Conservation (phyloP, 2,113 vertebrate species). For the Oceanites oceanicus region DNA sequence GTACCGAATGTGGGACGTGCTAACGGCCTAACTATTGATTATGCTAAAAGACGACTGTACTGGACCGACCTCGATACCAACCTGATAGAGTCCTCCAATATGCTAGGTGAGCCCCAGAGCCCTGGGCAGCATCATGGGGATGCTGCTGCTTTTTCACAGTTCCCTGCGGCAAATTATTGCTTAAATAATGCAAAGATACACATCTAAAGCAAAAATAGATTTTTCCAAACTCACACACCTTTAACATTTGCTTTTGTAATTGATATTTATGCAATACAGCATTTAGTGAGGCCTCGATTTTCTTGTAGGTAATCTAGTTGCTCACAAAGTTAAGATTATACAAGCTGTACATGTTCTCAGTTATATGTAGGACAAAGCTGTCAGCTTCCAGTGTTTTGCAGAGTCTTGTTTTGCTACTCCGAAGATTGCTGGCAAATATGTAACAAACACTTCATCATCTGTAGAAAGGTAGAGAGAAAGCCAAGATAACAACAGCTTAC, state of each 20-base stretch:
- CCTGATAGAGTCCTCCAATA: constrained; percentile 95
- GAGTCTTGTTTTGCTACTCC: neutral
- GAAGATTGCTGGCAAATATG: neutral
- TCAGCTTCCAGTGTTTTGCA: neutral
- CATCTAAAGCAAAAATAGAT: neutral
- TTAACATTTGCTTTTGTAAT: neutral
- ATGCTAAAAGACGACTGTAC: constrained; percentile 91
- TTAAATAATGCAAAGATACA: neutral
- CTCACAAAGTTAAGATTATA: neutral
- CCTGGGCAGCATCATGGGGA: neutral
- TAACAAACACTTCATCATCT: neutral
- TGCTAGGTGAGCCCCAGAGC: constrained; percentile 81
- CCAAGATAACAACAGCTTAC: neutral
- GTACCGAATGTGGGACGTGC: constrained; percentile 93
- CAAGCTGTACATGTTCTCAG: neutral
- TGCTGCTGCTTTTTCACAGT: neutral
- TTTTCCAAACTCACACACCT: fast-evolving
- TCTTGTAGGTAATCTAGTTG: neutral
- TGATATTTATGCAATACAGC: neutral
- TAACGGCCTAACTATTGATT: constrained; percentile 95
- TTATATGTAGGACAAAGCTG: constrained; percentile 1
- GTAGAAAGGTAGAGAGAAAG: neutral
- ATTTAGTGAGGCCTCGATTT: neutral
- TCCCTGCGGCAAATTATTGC: neutral
- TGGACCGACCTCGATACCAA: constrained; percentile 97